Evolutionary conservation across 2,888 invertebrate genomes (phyloP), one percentile per base, ranked within the genome.

Genomic region (Caradrina kadenii): DNA sequence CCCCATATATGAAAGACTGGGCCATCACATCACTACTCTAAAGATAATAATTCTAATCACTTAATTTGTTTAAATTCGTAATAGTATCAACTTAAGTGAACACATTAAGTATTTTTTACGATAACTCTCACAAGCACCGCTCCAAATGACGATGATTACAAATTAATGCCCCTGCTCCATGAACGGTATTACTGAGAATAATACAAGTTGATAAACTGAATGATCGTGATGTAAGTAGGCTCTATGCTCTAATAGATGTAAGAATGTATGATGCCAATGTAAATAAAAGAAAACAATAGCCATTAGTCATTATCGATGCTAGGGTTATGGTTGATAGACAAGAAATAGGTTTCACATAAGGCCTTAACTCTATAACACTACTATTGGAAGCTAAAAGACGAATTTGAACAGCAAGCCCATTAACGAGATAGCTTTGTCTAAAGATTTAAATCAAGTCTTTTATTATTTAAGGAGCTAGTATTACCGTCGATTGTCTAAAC

Each of bases 211-310:
- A 87, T 84, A 86, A 86, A 86, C 80, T 73, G 66, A 72, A 75
- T 75, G 82, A 85, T 85, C 70, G 73, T 84, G 75, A 88, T 86
- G 87, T 79, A 88, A 87, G 80, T 88, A 82, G 84, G 84, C 79
- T 83, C 69, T 78, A 83, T 84, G 89, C 84, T 84, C 86, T 80
- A 85, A 83, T 83, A 81, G 80, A 75, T 80, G 68, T 67, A 66
- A 79, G 75, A 77, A 80, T 79, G 73, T 65, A 64, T 67, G 71
- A 80, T 79, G 68, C 61, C 53, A 67, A 81, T 81, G 78, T 72
- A 80, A 83, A 81, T 76, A 56, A 73, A 85, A 81, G 73, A 82
- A 81, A 82, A 80, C 74, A 72, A 73, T 68, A 58, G 19, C 17
- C 26, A 69, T 55, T 73, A 49, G 53, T 63, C 50, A 63, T 56